phyloP scores from a whole-genome alignment of 2,797 vertebrate species.

The Poeciliopsis turneri region DNA sequence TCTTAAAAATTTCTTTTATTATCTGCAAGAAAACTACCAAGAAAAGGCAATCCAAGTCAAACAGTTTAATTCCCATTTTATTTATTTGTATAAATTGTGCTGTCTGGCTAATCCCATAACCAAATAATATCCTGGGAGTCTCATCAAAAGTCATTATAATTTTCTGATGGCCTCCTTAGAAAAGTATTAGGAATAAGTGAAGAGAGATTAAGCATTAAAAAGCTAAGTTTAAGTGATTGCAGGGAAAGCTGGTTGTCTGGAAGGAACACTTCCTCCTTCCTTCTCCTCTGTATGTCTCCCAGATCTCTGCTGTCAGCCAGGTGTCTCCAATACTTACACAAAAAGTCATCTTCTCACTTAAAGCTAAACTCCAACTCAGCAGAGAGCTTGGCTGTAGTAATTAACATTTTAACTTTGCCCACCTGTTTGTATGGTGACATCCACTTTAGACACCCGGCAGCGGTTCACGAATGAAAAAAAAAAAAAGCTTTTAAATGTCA shows the following conservation, averaged over 20 bases:
- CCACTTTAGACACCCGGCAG: slow-evolving; percentile 15
- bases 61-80: background rate
- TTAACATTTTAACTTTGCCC: slow-evolving; percentile 64
- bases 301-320: slow-evolving; percentile 20
- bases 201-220: slow-evolving; percentile 23
- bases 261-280: slow-evolving; percentile 44
- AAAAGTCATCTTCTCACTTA: slow-evolving; percentile 57
- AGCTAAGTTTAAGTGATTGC: slow-evolving; percentile 53
- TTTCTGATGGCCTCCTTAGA: slow-evolving; percentile 13
- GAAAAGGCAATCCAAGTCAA: background rate
- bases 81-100: background rate
- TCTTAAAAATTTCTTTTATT: background rate
- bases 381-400: slow-evolving; percentile 42
- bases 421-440: slow-evolving; percentile 36
- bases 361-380: slow-evolving; percentile 40
- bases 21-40: background rate
- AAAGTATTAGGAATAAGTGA: slow-evolving; percentile 20
- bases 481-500: slow-evolving; percentile 65
- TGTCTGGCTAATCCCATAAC: background rate
- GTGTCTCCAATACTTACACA: slow-evolving; percentile 44
- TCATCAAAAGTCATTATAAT: slow-evolving; percentile 28
- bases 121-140: slow-evolving; percentile 8
- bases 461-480: slow-evolving; percentile 38
- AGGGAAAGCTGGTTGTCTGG: slow-evolving; percentile 44
- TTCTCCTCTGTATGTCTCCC: slow-evolving; percentile 35